These are phyloP conservation scores for Triplophysa bombifrons DNA, from an alignment of 2,797 vertebrate genomes.

Conservation along the genomic window DNA sequence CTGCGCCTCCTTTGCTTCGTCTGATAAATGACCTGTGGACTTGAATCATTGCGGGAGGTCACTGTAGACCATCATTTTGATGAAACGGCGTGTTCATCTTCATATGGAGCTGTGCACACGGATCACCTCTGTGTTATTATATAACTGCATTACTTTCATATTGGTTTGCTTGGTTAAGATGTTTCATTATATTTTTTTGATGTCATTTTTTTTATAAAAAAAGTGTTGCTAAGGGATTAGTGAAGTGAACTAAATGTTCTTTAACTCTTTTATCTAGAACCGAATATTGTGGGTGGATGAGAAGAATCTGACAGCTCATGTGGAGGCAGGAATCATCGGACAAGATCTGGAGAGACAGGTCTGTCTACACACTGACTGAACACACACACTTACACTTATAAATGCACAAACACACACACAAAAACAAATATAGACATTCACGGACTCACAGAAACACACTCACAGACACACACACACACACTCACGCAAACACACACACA, in stretches of 20 bases:
- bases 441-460: not conserved
- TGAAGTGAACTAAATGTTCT: not conserved
- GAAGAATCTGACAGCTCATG: conserved; percentile 92
- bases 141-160: too few species aligned
- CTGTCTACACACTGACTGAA: conserved; percentile 55
- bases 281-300: conserved; percentile 98
- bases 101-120: too few species aligned
- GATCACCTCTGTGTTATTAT: too few species aligned
- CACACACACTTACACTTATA: not conserved
- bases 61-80: too few species aligned
- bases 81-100: too few species aligned
- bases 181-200: too few species aligned
- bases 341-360: conserved; percentile 97
- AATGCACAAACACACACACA: not conserved
- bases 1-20: too few species aligned
- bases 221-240: not conserved
- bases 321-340: conserved; percentile 95
- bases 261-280: conserved; percentile 77
- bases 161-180: too few species aligned
- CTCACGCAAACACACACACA: not conserved
- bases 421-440: not conserved
- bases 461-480: not conserved
- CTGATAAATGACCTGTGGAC: too few species aligned
- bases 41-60: too few species aligned
- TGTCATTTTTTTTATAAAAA: not conserved